These are phyloP conservation scores for Torymus aiolomorphi DNA, from an alignment of 2,888 invertebrate genomes.

Conservation along the genomic window DNA sequence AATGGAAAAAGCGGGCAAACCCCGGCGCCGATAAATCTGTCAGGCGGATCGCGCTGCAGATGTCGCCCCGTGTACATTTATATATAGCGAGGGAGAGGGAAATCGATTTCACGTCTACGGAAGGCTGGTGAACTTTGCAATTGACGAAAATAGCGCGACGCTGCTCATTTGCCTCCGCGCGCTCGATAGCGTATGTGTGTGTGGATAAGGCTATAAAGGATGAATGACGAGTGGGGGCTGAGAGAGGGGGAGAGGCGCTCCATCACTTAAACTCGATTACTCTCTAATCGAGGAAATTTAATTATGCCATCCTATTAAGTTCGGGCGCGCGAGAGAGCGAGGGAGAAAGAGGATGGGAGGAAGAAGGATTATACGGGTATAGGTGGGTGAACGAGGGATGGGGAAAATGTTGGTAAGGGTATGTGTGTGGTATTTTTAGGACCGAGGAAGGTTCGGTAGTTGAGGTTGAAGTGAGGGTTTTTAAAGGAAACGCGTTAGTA, in stretches of 20 bases:
- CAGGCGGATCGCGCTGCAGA: constrained; percentile 23
- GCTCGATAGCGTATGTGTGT: constrained; percentile 1
- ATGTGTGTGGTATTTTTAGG: no score
- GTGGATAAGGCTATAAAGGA: constrained; percentile 18
- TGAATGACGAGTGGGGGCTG: constrained; percentile 29
- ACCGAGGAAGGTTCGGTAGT: no score
- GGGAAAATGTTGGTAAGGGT: neutral
- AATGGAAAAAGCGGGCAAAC: constrained; percentile 33
- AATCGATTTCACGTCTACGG: constrained; percentile 29
- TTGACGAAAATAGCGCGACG: constrained; percentile 42
- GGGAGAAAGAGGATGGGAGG: no score
- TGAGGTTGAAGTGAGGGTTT: no score
- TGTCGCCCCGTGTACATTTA: constrained; percentile 29
- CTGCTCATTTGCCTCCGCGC: constrained; percentile 1
- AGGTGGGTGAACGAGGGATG: neutral
- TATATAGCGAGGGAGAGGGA: neutral
- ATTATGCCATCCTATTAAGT: constrained; percentile 32
- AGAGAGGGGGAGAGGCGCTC: no score
- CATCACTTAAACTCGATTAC: constrained; percentile 40
- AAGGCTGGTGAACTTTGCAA: constrained; percentile 7
- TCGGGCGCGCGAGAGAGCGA: neutral
- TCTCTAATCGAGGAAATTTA: constrained; percentile 48
- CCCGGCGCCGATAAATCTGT: constrained; percentile 33
- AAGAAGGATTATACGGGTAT: constrained; percentile 6
- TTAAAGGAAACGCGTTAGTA: no score